These are phyloP conservation scores for Drosophila lowei DNA, from an alignment of 1,140 invertebrate genomes.

Conservation along the genomic window DNA sequence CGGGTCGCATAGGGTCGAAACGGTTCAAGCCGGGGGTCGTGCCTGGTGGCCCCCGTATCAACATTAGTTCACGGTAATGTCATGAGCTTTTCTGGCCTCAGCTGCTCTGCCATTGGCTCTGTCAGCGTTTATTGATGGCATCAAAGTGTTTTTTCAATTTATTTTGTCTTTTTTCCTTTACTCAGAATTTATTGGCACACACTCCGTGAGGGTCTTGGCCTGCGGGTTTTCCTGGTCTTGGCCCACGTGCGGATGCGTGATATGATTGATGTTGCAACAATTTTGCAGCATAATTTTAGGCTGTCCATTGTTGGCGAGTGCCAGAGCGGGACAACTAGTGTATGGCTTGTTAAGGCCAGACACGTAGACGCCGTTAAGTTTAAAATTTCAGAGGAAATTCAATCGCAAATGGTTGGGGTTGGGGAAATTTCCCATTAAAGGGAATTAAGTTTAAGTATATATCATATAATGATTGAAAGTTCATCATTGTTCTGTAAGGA, in stretches of 20 bases:
- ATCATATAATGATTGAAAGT: background rate
- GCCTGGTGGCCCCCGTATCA: constrained; percentile 39
- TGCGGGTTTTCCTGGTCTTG: constrained; percentile 1
- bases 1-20: constrained; percentile 14
- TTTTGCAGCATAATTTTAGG: constrained; percentile 74
- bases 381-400: constrained; percentile 40
- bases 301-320: constrained; percentile 20
- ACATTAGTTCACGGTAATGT: constrained; percentile 77
- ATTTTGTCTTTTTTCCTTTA: constrained; percentile 61
- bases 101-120: constrained; percentile 64
- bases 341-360: constrained; percentile 7
- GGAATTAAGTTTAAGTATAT: background rate
- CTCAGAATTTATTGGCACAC: constrained; percentile 68
- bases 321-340: constrained; percentile 29
- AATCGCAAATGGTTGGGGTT: background rate
- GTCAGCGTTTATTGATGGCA: constrained; percentile 80
- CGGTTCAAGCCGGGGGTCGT: constrained; percentile 4
- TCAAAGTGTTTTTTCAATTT: constrained; percentile 81
- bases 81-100: constrained; percentile 76
- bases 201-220: constrained; percentile 38
- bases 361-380: constrained; percentile 65
- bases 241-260: constrained; percentile 46
- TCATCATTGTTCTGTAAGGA: too few relatives aligned
- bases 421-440: background rate
- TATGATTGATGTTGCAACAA: constrained; percentile 78